Conservation (phyloP, 2,113 vertebrate species). For the Seriola rivoliana region DNA sequence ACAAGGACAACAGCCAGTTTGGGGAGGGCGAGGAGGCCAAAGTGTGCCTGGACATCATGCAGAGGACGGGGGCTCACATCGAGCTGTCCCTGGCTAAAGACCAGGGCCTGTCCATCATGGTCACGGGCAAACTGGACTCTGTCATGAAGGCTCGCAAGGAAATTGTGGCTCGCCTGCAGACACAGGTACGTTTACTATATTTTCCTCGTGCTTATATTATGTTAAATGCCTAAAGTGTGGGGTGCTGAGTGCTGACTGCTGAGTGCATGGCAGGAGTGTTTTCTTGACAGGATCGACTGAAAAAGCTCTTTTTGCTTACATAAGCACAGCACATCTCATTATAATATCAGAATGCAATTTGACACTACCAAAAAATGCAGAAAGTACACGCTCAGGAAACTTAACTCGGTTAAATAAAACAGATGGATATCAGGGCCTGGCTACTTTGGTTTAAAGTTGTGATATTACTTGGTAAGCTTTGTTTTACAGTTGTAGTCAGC, state of each 20-base stretch:
- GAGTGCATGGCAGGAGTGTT: too few species aligned
- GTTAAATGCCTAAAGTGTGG: background rate
- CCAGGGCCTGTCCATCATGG: slow-evolving; percentile 88
- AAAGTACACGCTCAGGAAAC: background rate
- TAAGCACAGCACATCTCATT: background rate
- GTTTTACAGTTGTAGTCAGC: background rate
- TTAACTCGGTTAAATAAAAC: too few species aligned
- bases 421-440: too few species aligned
- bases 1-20: slow-evolving; percentile 89
- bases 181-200: slow-evolving; percentile 77
- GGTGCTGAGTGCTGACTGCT: too few species aligned
- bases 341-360: background rate
- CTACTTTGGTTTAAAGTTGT: too few species aligned
- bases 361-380: background rate
- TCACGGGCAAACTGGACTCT: slow-evolving; percentile 87
- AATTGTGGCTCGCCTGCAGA: slow-evolving; percentile 87
- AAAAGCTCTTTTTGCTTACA: background rate
- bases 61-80: slow-evolving; percentile 87
- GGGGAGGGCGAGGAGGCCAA: slow-evolving; percentile 87
- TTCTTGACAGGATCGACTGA: background rate
- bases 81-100: slow-evolving; percentile 89
- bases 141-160: slow-evolving; percentile 89
- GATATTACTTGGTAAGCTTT: too few species aligned
- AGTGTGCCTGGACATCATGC: slow-evolving; percentile 88
- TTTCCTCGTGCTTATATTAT: too few species aligned